Base-by-base conservation (phyloP, 2,888 invertebrate genomes). In the Drosophila anomalipes region DNA sequence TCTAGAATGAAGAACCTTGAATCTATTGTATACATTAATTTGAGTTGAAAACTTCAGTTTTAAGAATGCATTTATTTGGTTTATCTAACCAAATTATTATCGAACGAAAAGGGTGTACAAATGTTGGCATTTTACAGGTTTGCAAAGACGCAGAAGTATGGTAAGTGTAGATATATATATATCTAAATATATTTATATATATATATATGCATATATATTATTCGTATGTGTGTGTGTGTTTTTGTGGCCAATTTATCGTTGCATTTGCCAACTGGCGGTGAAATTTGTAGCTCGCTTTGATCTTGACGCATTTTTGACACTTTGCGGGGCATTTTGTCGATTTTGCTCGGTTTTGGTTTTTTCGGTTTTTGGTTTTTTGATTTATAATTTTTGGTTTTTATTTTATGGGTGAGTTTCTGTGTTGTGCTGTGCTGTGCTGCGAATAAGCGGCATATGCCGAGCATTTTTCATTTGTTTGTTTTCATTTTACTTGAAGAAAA, bases 281-380 rank as follows among this genome's bases (percentile, higher is more conserved):
- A 83, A 85, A 77, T 82, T 85, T 77, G 65, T 68, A 56, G 84
- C 81, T 70, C 81, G 77, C 86, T 86, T 86, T 86, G 87, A 86
- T 86, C 87, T 86, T 87, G 83, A 86, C 86, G 86, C 85, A 82
- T 86, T 86, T 86, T 87, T 86, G 86, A 86, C 86, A 86, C 86
- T 86, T 85, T 83, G 78, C 82, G 69, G 67, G 78, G 76, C 81
- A 78, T 82, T 86, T 86, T 81, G 83, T 82, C 84, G 79, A 86
- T 83, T 83, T 83, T 67, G 79, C 65, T 81, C 60, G 67, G 54
- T 71, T 71, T 60, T 57, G 67, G 61, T 37, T 71, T 54, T 60
- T 56, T 37, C 28, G 39, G 32, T 37, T 61, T 39, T 58, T 14
- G 19, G 16, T 69, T 57, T 58, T 57, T 66, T 39, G 56, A 47